These are phyloP conservation scores for Drosophila yooni DNA, from an alignment of 2,888 invertebrate genomes.

Conservation along the genomic window DNA sequence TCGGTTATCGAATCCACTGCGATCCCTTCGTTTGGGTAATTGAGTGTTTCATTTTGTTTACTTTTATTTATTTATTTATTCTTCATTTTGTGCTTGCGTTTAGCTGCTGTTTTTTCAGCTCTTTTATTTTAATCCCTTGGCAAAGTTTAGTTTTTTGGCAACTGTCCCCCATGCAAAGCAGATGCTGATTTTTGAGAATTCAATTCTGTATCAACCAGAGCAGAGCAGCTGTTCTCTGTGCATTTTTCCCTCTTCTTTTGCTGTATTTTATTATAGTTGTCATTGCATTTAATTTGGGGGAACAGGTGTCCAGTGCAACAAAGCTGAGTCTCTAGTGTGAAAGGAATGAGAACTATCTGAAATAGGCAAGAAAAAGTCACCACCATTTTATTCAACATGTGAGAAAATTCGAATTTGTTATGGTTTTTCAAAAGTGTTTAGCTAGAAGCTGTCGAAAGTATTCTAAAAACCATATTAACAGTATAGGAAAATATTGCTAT, in stretches of 20 bases:
- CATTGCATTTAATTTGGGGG: background rate
- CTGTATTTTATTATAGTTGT: background rate
- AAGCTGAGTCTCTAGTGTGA: background rate
- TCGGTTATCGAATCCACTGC: constrained; percentile 38
- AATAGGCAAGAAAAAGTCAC: background rate
- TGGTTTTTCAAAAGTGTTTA: background rate
- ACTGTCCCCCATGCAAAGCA: constrained; percentile 51
- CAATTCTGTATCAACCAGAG: constrained; percentile 27
- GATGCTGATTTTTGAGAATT: constrained; percentile 35
- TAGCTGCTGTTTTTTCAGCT: constrained; percentile 12
- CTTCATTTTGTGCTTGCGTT: background rate
- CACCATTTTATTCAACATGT: background rate
- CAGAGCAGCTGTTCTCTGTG: constrained; percentile 36
- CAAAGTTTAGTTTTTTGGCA: constrained; percentile 24
- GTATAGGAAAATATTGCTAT: accelerated
- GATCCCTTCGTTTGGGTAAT: constrained; percentile 46
- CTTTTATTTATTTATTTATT: constrained; percentile 63
- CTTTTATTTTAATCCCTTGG: constrained; percentile 16
- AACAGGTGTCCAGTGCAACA: background rate
- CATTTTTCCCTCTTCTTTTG: background rate
- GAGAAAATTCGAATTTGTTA: background rate
- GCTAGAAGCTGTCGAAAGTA: background rate
- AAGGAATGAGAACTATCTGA: background rate
- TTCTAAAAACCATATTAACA: background rate
- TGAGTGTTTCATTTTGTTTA: constrained; percentile 52